Evolutionary conservation across 1,140 invertebrate genomes (phyloP).

Genomic region (Papilio helenus): DNA sequence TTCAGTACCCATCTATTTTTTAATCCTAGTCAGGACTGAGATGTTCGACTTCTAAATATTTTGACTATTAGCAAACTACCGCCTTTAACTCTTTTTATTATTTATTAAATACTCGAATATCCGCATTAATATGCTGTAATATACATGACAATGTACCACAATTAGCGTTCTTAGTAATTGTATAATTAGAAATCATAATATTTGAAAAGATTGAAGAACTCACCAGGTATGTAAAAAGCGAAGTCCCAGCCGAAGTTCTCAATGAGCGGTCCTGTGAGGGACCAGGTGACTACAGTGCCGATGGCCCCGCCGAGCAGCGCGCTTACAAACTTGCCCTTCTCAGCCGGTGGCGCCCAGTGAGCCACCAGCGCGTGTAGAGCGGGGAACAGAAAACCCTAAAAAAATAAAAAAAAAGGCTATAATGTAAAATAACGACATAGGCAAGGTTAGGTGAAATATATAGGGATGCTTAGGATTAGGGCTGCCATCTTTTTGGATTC

Average conservation of each 20-base stretch:
- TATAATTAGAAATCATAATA: too few relatives aligned
- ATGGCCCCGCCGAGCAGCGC: constrained; percentile 89
- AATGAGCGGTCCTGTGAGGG: constrained; percentile 86
- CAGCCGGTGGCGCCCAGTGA: constrained; percentile 88
- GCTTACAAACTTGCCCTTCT: constrained; percentile 90
- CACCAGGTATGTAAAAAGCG: constrained; percentile 89
- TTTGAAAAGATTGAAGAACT: constrained; percentile 34
- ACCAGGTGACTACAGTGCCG: constrained; percentile 90
- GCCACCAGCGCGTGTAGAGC: constrained; percentile 88
- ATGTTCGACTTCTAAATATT: neutral
- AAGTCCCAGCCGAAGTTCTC: constrained; percentile 87
- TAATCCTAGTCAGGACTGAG: too few relatives aligned
- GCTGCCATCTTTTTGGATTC: too few relatives aligned
- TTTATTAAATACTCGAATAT: neutral
- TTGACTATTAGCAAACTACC: neutral
- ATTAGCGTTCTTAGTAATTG: too few relatives aligned
- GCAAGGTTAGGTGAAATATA: neutral
- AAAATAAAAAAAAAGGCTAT: constrained; percentile 43
- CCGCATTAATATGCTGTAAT: too few relatives aligned
- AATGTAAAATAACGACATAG: constrained; percentile 1
- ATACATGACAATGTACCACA: too few relatives aligned
- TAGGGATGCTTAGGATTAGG: too few relatives aligned
- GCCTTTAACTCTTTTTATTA: neutral
- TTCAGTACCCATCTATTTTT: too few relatives aligned
- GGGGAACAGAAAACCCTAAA: constrained; percentile 87